Base-by-base conservation (phyloP, 2,797 vertebrate species). In the Hydrocynus forskahlii region DNA sequence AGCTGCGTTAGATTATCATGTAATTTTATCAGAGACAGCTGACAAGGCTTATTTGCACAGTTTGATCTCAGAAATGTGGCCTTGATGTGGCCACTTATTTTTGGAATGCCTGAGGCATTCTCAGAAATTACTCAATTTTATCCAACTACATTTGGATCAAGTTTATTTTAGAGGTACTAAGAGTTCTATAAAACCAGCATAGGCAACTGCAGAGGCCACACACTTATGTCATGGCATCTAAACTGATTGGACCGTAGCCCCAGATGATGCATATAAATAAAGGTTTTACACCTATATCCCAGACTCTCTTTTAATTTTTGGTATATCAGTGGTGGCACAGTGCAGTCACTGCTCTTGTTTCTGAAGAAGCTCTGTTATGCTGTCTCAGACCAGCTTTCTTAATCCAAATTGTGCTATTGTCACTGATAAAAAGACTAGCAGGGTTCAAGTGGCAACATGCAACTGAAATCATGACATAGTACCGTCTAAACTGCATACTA, bases 71-170 rank as follows among this genome's bases (percentile, higher is more conserved):
- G 67, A 84, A n/a, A 81, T 69, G 78, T 35, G 62, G 77, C 74
- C 74, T 80, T 29, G 43, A 69, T 70, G 63, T 55, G 54, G 74
- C 70, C 66, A 83, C 17, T 2, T 73, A 25, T 63, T 76, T 82
- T 29, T 69, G 21, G n/a, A 78, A 17, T 7, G 75, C 70, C 80
- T 82, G 57, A 76, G 75, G 76, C 79, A 2, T 59, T 69, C 64
- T 66, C 48, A 57, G 57, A 64, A 82, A 83, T 82, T 29, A 84
- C 74, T 81, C 64, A 64, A 75, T 83, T 85, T 81, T 79, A 87
- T 85, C 81, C 73, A 40, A 80, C 55, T 81, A 63, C 40, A 81
- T 81, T 85, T 79, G 73, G 83, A 79, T 79, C 68, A 71, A 43
- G 75, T 73, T 81, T 72, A 29, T 72, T 79, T 79, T 62, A 81